Evolutionary conservation across 2,113 vertebrate species (phyloP).

Genomic region (Onychostoma macrolepis): DNA sequence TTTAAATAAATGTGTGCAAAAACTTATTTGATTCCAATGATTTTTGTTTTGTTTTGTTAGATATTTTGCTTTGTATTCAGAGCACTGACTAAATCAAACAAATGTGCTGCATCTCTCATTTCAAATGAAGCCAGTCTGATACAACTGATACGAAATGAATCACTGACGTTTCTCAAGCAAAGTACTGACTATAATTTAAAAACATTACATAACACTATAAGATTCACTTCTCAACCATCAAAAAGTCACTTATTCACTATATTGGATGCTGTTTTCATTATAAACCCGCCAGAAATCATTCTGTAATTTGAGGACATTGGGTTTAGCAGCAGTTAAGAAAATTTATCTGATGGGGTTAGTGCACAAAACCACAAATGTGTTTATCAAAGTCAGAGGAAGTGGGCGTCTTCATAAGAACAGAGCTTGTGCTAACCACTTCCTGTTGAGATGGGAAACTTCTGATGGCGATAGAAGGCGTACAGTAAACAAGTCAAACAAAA

Average conservation of each 20-base stretch:
- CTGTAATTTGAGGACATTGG: conserved; percentile 54
- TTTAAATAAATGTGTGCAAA: background rate
- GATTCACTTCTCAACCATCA: background rate
- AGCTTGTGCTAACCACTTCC: conserved; percentile 64
- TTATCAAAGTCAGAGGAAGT: conserved; percentile 69
- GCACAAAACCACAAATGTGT: conserved; percentile 65
- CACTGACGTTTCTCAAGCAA: background rate
- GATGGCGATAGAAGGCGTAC: conserved; percentile 62
- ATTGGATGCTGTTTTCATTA: conserved; percentile 34
- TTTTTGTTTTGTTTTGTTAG: background rate
- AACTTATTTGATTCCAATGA: background rate
- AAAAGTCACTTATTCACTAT: background rate
- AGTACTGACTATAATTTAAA: background rate
- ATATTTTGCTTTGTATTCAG: background rate
- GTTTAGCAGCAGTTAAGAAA: conserved; percentile 58
- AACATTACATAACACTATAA: background rate
- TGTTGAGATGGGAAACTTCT: conserved; percentile 67
- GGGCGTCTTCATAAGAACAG: conserved; percentile 67
- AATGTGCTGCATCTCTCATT: conserved; percentile 6
- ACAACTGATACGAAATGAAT: background rate
- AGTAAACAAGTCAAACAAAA: conserved; percentile 64
- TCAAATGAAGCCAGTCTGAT: conserved; percentile 15
- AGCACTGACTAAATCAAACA: background rate
- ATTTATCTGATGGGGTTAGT: conserved; percentile 64
- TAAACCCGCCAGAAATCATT: conserved; percentile 50